These are phyloP conservation scores for Grantiella picta DNA, from an alignment of 2,113 vertebrate species.

Conservation along the genomic window DNA sequence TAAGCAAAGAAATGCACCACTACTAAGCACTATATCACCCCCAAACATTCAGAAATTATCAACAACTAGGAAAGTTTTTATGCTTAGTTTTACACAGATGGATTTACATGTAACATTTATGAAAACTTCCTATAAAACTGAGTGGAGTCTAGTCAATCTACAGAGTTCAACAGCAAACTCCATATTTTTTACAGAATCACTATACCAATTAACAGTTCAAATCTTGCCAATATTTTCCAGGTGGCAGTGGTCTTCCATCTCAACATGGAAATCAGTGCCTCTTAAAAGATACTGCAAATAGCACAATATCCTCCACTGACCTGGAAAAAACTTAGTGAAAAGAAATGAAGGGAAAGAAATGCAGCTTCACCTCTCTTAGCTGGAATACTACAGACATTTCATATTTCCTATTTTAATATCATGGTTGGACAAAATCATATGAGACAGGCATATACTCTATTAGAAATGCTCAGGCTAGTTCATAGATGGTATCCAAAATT, in stretches of 20 bases:
- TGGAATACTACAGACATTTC: background rate
- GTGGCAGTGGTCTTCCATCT: background rate
- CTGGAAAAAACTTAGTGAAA: background rate
- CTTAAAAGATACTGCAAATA: background rate
- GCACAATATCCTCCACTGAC: background rate
- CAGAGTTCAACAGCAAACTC: background rate
- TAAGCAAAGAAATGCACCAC: background rate
- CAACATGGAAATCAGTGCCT: background rate
- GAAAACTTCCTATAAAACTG: background rate
- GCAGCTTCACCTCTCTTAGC: background rate
- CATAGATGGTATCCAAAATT: background rate
- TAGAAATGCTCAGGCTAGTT: background rate
- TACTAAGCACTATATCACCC: background rate
- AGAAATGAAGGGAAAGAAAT: background rate
- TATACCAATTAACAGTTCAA: background rate
- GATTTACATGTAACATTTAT: background rate
- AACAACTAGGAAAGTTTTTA: background rate
- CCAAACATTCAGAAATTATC: background rate
- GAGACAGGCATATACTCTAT: background rate
- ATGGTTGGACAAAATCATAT: background rate
- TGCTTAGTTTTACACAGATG: background rate
- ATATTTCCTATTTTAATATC: background rate
- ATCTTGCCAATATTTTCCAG: slow-evolving; percentile 19
- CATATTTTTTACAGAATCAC: background rate
- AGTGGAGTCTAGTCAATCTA: background rate